Evolutionary conservation across 2,797 vertebrate species (phyloP).

Genomic region (Pseudomugil tenellus): DNA sequence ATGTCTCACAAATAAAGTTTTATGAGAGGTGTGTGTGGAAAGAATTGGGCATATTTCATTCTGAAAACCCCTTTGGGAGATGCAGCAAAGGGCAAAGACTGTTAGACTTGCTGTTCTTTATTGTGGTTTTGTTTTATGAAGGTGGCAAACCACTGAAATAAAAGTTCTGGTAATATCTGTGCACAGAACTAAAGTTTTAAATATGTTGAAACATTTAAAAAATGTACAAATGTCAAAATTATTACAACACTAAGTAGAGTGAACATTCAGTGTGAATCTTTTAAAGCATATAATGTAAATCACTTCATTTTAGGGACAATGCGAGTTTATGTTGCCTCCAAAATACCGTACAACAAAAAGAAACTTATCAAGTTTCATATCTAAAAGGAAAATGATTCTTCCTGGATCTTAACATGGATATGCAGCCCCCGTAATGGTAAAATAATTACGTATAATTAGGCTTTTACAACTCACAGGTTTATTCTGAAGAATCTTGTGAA

Average conservation of each 20-base stretch:
- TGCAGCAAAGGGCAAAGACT: slow-evolving; percentile 29
- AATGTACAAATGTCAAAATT: background rate
- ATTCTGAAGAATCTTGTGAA: no score
- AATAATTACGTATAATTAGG: background rate
- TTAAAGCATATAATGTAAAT: background rate
- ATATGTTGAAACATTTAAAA: background rate
- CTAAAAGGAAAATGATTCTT: background rate
- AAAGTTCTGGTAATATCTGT: slow-evolving; percentile 12
- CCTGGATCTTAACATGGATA: background rate
- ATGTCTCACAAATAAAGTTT: slow-evolving; percentile 61
- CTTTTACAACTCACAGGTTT: background rate
- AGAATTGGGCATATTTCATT: slow-evolving; percentile 38
- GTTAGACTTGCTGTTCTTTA: slow-evolving; percentile 45
- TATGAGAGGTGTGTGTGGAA: slow-evolving; percentile 51
- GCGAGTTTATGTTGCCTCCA: background rate
- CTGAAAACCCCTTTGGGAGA: slow-evolving; percentile 34
- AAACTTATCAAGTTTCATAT: background rate
- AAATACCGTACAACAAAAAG: background rate
- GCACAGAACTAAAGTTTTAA: slow-evolving; percentile 14
- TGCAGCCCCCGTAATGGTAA: background rate
- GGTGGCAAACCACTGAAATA: slow-evolving; percentile 30
- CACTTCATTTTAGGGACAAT: background rate
- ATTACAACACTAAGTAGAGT: slow-evolving; percentile 1
- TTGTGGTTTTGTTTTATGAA: slow-evolving; percentile 40
- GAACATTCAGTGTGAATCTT: slow-evolving; percentile 5